Evolutionary conservation across 37 sponge, comb jelly and placozoan species (phyloP).

Genomic region (Halichondria panicea): DNA sequence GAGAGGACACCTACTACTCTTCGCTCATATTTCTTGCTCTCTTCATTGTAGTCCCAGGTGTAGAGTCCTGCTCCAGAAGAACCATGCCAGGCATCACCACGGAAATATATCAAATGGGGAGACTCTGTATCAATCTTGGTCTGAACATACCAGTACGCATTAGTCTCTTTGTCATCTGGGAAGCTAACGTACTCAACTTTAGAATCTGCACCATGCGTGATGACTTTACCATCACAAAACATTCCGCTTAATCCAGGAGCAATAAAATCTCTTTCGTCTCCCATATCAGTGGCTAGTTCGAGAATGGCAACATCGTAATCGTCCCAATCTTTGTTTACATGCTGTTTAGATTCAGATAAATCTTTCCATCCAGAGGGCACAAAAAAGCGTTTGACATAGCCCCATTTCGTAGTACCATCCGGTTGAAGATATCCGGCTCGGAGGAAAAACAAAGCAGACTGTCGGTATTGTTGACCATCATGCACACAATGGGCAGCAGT

Average conservation of each 20-base stretch:
- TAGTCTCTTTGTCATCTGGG: conserved; percentile 78
- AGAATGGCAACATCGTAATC: conserved; percentile 77
- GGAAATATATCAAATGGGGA: conserved; percentile 64
- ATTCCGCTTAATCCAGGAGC: conserved; percentile 65
- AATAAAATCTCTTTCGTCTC: conserved; percentile 32
- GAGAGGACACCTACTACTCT: conserved; percentile 71
- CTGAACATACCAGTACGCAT: conserved; percentile 58
- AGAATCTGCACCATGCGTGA: conserved; percentile 56
- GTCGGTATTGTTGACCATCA: conserved; percentile 48
- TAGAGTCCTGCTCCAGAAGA: conserved; percentile 80
- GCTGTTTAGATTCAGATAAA: conserved; percentile 1
- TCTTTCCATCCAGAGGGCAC: conserved; percentile 72
- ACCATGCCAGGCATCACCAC: conserved; percentile 82
- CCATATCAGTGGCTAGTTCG: conserved; percentile 30
- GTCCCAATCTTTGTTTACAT: conserved; percentile 54
- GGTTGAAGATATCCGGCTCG: conserved; percentile 43
- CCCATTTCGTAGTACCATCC: conserved; percentile 46
- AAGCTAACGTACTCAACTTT: conserved; percentile 70
- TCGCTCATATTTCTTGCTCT: conserved; percentile 38
- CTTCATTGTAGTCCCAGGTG: conserved; percentile 56
- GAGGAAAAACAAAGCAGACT: conserved; percentile 39
- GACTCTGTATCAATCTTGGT: conserved; percentile 55
- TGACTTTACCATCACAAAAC: conserved; percentile 26
- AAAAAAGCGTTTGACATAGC: conserved; percentile 44
- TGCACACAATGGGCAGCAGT: conserved; percentile 91